A percentile compares a stretch with the other conserved stretches of the same genome.
Conservation (phyloP, 2,113 vertebrate species). For the Tenebrosternarchus preto region DNA sequence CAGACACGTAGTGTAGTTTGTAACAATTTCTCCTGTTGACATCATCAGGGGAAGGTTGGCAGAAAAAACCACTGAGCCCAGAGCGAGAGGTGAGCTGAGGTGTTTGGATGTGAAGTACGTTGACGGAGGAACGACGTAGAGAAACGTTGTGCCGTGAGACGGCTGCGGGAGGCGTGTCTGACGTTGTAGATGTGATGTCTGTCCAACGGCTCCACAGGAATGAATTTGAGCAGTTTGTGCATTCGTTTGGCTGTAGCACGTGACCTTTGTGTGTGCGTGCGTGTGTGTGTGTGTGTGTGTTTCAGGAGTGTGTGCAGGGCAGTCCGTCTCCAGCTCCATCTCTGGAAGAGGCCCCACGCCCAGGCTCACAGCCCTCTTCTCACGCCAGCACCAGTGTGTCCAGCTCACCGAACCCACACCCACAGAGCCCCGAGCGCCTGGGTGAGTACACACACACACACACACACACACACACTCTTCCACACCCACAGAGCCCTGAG, state of each 20-base stretch:
- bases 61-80: neutral
- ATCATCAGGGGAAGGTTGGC: neutral
- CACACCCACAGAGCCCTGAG: no score
- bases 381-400: slow-evolving; percentile 55
- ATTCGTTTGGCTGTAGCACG: neutral
- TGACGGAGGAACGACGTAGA: no score
- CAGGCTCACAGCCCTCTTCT: slow-evolving; percentile 54
- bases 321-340: slow-evolving; percentile 55
- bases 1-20: neutral
- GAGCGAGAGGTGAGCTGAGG: no score
- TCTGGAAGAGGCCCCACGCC: slow-evolving; percentile 52
- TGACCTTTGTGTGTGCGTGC: neutral
- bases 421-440: slow-evolving; percentile 52
- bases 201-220: no score
- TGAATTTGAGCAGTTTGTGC: no score
- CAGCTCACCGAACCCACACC: slow-evolving; percentile 53
- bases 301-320: slow-evolving; percentile 53
- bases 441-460: slow-evolving; percentile 39
- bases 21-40: neutral
- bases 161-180: no score
- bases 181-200: no score
- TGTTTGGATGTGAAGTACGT: no score
- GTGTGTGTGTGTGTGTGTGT: slow-evolving; percentile 35
- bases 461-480: neutral
- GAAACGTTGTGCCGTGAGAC: no score